Evolutionary conservation across 2,888 invertebrate genomes (phyloP).

Genomic region (Aelia acuminata): DNA sequence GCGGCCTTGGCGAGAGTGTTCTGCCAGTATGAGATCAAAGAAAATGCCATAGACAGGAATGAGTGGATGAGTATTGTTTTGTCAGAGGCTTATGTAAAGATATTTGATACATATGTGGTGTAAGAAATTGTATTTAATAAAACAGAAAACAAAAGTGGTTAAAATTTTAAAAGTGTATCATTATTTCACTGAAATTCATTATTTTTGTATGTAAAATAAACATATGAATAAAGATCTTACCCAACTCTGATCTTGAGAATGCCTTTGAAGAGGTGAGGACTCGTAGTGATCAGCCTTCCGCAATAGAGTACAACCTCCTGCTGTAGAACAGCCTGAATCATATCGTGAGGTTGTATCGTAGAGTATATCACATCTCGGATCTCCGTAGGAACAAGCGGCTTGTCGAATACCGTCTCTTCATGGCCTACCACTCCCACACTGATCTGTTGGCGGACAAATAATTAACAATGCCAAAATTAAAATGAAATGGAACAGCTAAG

Average conservation of each 20-base stretch:
- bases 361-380: conserved; percentile 94
- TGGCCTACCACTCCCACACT: conserved; percentile 95
- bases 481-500: background rate
- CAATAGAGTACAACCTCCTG: conserved; percentile 95
- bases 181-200: background rate
- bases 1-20: too few relatives aligned
- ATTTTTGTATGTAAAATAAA: background rate
- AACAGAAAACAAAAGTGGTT: background rate
- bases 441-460: conserved; percentile 72
- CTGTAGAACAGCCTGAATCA: conserved; percentile 92
- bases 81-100: too few relatives aligned
- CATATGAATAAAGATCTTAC: conserved; percentile 69
- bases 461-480: background rate
- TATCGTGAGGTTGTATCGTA: conserved; percentile 89
- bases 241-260: conserved; percentile 86
- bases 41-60: too few relatives aligned
- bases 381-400: conserved; percentile 96
- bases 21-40: too few relatives aligned
- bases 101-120: too few relatives aligned
- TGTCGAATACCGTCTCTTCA: conserved; percentile 96
- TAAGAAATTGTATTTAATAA: too few relatives aligned
- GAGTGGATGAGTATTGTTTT: too few relatives aligned
- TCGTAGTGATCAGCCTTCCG: conserved; percentile 91
- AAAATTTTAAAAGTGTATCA: background rate
- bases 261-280: conserved; percentile 94